Base-by-base conservation (phyloP, 1,140 invertebrate genomes). In the Platorchestia sp. region DNA sequence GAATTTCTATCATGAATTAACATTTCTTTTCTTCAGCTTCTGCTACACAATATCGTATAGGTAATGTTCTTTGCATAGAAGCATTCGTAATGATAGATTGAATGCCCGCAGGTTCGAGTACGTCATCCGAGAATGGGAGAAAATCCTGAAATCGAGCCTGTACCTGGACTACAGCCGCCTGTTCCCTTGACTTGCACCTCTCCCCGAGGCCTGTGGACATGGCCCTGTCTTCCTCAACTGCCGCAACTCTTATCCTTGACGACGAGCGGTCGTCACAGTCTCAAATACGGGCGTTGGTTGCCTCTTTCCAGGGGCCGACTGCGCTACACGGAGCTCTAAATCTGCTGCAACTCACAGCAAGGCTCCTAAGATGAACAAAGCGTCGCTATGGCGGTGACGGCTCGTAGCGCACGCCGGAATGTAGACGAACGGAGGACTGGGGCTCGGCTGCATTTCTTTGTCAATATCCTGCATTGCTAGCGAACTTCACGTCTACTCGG, bases 81-180 rank as follows among this genome's bases (percentile, higher is more conserved):
- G 1, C 59, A 7, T 75, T 27, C 27, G 14, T 75, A 75, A 19
- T 75, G 27, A 75, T 1, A 10, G 27, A 75, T 3, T 75, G 59
- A 19, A 19, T 36, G 36, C 19, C 47, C 59, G 1, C 87, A 89
- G 87, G 87, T 89, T 89, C 27, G 87, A 89, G 36, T 89, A 89
- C 87, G 43, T 44, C 41, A 44, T 89, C 7, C 22, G 41, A 42
- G 41, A 89, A 36, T 89, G 87, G 87, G 87, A 89, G 87, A 89
- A 89, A 89, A 89, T 89, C 36, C 87, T 89, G 36, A 89, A 89
- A 41, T 89, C 87, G 41, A 89, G 87, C 87, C 87, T 89, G 5
- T 89, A 89, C 87, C 87, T 89, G 7, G 87, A 89, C 87, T 89
- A 89, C 87, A 89, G 87, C 42, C 87, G 87, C 87, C 87, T 89